These are phyloP conservation scores for Notarius quadriscutis DNA, from an alignment of 2,113 vertebrate genomes.

Conservation along the genomic window DNA sequence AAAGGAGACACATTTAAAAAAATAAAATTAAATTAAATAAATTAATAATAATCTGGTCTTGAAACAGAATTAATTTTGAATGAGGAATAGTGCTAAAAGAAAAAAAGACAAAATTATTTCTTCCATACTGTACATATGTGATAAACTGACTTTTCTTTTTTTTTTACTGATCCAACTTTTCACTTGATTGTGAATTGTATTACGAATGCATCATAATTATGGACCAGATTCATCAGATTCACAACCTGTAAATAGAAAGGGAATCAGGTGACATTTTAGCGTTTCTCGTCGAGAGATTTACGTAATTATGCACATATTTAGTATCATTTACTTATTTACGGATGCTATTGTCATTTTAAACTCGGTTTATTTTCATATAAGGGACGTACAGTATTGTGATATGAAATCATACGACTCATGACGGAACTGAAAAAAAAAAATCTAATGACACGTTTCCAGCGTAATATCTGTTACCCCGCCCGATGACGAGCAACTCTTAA, in stretches of 20 bases:
- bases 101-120: not conserved
- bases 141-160: not conserved
- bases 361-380: not conserved
- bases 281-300: not conserved
- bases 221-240: not conserved
- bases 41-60: not conserved
- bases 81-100: not conserved
- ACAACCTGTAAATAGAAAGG: slow-evolving; percentile 1
- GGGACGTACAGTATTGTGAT: not conserved
- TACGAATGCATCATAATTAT: not conserved
- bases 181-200: not conserved
- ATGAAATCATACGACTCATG: not conserved
- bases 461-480: not conserved
- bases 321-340: not conserved
- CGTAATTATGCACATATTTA: not conserved
- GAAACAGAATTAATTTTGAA: not conserved
- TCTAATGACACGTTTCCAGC: not conserved
- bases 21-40: not conserved
- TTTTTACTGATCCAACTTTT: slow-evolving; percentile 12
- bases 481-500: not conserved
- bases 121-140: too few relatives aligned
- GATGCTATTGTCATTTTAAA: not conserved
- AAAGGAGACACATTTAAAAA: not conserved
- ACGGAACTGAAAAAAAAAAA: not conserved
- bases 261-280: not conserved